Conservation (phyloP, 2,888 invertebrate species). For the Sepioteuthis lessoniana region DNA sequence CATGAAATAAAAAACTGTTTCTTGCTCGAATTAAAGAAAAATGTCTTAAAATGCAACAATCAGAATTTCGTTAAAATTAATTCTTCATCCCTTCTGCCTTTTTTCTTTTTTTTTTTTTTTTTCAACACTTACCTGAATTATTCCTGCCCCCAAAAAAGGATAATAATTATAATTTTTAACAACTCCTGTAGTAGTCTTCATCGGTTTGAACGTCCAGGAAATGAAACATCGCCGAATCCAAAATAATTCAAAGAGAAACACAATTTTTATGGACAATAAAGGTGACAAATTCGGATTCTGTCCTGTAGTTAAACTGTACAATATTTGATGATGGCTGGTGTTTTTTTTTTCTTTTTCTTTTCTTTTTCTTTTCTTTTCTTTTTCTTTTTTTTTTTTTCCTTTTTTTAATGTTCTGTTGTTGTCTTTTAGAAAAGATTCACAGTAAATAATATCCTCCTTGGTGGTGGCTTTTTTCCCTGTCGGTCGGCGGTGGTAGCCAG, state of each 20-base stretch:
- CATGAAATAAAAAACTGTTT: too few species aligned
- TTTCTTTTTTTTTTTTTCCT: too few species aligned
- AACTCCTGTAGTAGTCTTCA: neutral
- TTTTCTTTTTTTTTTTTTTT: neutral
- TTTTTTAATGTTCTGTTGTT: neutral
- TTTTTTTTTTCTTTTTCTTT: too few species aligned
- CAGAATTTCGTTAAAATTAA: too few species aligned
- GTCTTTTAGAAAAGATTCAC: neutral
- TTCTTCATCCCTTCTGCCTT: neutral
- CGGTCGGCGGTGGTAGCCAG: neutral
- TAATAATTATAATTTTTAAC: neutral
- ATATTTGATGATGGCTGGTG: neutral
- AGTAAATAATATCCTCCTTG: neutral
- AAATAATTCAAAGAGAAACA: neutral
- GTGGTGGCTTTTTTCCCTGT: conserved; percentile 17
- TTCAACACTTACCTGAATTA: neutral
- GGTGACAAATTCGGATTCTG: neutral
- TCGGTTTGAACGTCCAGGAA: neutral
- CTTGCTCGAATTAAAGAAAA: too few species aligned
- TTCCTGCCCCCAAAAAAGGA: neutral
- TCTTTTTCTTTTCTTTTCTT: too few species aligned
- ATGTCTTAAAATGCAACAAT: too few species aligned
- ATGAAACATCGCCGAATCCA: neutral
- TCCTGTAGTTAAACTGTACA: conserved; percentile 14
- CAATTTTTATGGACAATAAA: neutral